Conservation (phyloP, 2,888 invertebrate genomes). For the Nomada flava region DNA sequence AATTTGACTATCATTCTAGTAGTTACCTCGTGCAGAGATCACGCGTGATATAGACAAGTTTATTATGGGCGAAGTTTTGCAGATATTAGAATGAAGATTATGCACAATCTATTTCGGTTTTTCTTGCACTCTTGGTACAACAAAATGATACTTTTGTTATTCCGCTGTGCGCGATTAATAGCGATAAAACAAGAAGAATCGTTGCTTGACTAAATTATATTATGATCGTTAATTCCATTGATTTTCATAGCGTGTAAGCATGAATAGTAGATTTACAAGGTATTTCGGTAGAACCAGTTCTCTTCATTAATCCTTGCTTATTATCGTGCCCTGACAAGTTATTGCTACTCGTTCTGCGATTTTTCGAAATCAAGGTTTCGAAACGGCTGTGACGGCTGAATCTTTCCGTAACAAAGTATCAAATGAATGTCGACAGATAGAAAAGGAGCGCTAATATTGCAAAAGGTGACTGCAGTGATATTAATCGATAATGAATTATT, state of each 20-base stretch:
- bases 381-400: constrained; percentile 10
- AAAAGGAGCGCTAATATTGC: background rate
- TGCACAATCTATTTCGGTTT: no score
- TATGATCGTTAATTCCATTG: constrained; percentile 46
- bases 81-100: no score
- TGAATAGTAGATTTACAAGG: constrained; percentile 60
- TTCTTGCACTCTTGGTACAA: no score
- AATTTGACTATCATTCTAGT: background rate
- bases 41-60: no score
- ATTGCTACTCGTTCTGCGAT: constrained; percentile 28
- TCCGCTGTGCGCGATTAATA: constrained; percentile 40
- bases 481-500: constrained; percentile 5
- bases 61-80: no score
- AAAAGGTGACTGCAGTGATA: background rate
- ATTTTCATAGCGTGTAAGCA: constrained; percentile 25
- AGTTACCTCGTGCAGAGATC: no score
- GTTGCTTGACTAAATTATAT: constrained; percentile 26
- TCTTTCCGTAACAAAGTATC: background rate
- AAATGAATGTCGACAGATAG: background rate
- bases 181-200: constrained; percentile 53
- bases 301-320: constrained; percentile 45
- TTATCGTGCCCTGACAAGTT: constrained; percentile 38
- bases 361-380: constrained; percentile 2
- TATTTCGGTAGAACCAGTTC: constrained; percentile 52
- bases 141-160: constrained; percentile 24